Evolutionary conservation across 37 sponge, comb jelly and placozoan species (phyloP), one percentile per base, ranked within the genome.

Genomic region (Ianthella basta): DNA sequence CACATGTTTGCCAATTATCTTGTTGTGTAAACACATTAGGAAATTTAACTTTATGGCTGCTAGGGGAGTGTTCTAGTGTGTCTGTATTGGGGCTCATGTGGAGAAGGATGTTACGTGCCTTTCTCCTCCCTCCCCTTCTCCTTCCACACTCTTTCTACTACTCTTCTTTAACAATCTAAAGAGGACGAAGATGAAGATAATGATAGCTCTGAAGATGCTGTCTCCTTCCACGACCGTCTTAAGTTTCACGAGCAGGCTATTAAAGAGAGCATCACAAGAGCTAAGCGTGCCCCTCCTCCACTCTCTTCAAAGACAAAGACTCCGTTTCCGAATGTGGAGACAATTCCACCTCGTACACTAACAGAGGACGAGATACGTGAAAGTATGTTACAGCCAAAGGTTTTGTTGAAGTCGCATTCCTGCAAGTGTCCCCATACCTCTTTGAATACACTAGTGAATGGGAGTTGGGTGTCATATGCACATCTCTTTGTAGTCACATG

Each of bases 221-320:
- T 57, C 40, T 40, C 81, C 40, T 75, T 75, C 40, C 15, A 41
- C 40, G 54, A 53, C 24, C 53, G 78, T 14, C 0, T 75, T 40
- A 75, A 75, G n/a, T 75, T 75, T 50, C 40, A 44, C 40, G 25
- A 75, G 37, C 37, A 75, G 39, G 78, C 54, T 36, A 44, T 41
- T 21, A 8, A 10, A 53, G 44, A 50, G 44, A 50, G 5, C 16
- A 40, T 5, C 18, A 44, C 54, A 14, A 15, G 23, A 2, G n/a
- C n/a, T 41, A 36, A 44, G 8, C 50, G 50, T 8, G 8, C 50
- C 50, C 50, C 50, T 3, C 8, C 50, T 8, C 50, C 50, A 10
- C 50, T 10, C 50, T 44, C 50, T 8, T 44, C 50, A 44, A 44
- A 44, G 50, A 44, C 50, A 3, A 44, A 44, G 50, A 3, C 8